Percentiles rank a stretch among this genome's conserved stretches.
Conservation (phyloP, 2,888 invertebrate genomes). For the Cyclophora albipunctata region DNA sequence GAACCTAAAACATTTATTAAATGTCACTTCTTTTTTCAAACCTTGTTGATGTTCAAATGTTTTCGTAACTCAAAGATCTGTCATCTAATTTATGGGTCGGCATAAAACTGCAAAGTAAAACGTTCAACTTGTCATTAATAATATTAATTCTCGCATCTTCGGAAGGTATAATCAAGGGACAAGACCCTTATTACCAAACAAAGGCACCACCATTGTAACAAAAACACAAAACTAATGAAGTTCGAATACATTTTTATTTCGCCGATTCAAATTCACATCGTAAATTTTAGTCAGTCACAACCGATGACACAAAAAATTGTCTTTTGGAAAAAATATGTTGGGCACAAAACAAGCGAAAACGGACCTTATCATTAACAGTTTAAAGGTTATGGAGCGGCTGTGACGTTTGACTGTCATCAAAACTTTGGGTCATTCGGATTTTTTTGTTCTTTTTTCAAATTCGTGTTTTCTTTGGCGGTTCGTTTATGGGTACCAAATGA, state of each 20-base stretch:
- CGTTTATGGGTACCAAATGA: slow-evolving; percentile 72
- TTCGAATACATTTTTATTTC: slow-evolving; percentile 59
- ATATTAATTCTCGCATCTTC: slow-evolving; percentile 18
- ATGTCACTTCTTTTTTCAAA: too few species aligned
- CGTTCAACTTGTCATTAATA: background rate
- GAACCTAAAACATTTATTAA: too few species aligned
- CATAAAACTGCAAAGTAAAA: too few species aligned
- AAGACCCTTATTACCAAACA: slow-evolving; percentile 49
- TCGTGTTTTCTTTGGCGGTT: slow-evolving; percentile 68
- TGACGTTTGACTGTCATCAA: slow-evolving; percentile 47
- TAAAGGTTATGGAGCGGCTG: too few species aligned
- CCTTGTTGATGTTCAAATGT: too few species aligned
- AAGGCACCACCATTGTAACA: slow-evolving; percentile 39
- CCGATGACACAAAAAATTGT: slow-evolving; percentile 49
- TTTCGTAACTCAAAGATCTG: too few species aligned
- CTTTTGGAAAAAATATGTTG: slow-evolving; percentile 31
- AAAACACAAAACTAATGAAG: slow-evolving; percentile 64
- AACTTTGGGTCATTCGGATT: slow-evolving; percentile 59
- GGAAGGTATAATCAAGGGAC: slow-evolving; percentile 53
- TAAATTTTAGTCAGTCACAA: slow-evolving; percentile 72
- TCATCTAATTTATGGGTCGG: too few species aligned
- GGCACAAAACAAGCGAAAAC: slow-evolving; percentile 10
- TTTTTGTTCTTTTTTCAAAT: slow-evolving; percentile 52
- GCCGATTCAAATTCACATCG: slow-evolving; percentile 63
- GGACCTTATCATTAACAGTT: slow-evolving; percentile 2